Conservation (phyloP, 1,140 invertebrate genomes). For the Cardiocondyla obscurior region DNA sequence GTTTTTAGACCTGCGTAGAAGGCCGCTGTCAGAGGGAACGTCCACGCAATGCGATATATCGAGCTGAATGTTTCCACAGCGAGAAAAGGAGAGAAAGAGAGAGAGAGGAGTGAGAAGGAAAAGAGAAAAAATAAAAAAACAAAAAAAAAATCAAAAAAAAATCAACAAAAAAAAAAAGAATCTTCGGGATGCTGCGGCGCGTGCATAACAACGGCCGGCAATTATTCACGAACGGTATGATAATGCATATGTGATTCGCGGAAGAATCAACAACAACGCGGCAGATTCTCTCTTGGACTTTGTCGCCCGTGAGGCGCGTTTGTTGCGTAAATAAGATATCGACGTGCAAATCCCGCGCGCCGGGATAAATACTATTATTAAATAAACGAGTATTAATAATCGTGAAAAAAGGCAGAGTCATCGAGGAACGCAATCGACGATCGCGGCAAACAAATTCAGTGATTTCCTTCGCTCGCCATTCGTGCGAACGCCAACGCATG, state of each 20-base stretch:
- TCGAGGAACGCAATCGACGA: neutral
- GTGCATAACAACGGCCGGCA: constrained; percentile 20
- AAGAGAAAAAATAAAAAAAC: neutral
- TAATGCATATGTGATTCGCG: constrained; percentile 38
- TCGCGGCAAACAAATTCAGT: neutral
- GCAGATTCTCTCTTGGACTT: constrained; percentile 31
- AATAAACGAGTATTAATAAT: neutral
- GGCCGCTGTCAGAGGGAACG: neutral
- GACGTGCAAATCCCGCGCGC: neutral
- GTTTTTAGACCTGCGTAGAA: constrained; percentile 23
- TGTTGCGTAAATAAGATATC: constrained; percentile 43
- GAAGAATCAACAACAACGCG: constrained; percentile 33
- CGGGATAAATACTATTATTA: constrained; percentile 15
- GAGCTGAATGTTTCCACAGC: constrained; percentile 15
- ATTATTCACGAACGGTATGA: constrained; percentile 43
- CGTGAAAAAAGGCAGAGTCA: neutral
- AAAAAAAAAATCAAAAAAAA: neutral
- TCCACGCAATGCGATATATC: constrained; percentile 15
- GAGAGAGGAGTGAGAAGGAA: neutral
- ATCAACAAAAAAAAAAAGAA: neutral
- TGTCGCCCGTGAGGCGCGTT: neutral
- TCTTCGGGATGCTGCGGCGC: constrained; percentile 15
- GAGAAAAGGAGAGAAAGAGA: neutral
- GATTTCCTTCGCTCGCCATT: neutral
- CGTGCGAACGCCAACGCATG: neutral